phyloP scores from a whole-genome alignment of 53 echinoderm and acorn worm species.

The Paelopatides confundens region DNA sequence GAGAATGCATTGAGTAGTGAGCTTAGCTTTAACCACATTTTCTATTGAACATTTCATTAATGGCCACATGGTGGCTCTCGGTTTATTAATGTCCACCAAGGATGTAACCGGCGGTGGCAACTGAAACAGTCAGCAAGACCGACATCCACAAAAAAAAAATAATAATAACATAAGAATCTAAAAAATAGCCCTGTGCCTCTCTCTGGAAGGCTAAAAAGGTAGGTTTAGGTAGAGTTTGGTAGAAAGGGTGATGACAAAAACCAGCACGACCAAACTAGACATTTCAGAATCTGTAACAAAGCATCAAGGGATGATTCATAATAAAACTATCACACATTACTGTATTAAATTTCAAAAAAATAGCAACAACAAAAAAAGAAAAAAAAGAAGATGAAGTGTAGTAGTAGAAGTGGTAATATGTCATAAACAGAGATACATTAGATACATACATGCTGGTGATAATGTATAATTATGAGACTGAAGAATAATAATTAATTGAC shows the following conservation, averaged over 20 bases:
- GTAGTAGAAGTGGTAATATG: background rate
- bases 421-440: background rate
- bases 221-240: background rate
- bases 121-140: conserved; percentile 3
- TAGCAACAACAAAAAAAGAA: conserved; percentile 4
- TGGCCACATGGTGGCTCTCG: conserved; percentile 40
- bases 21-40: conserved; percentile 38
- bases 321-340: conserved; percentile 28
- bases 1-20: background rate
- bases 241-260: conserved; percentile 20
- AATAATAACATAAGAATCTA: background rate
- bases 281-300: conserved; percentile 40
- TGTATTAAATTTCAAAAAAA: conserved; percentile 23
- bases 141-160: background rate
- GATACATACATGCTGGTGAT: background rate
- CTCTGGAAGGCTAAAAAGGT: background rate
- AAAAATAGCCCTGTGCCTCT: background rate
- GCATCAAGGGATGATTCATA: conserved; percentile 23
- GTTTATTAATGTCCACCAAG: conserved; percentile 23
- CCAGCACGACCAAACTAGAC: conserved; percentile 12
- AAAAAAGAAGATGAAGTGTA: background rate
- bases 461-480: background rate
- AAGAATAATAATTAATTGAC: too few relatives aligned
- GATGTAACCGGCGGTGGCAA: background rate
- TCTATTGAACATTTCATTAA: conserved; percentile 37